Percentiles rank a stretch among this genome's conserved stretches.
phyloP scores from a whole-genome alignment of 2,113 vertebrate genomes.

The Hylia prasina region DNA sequence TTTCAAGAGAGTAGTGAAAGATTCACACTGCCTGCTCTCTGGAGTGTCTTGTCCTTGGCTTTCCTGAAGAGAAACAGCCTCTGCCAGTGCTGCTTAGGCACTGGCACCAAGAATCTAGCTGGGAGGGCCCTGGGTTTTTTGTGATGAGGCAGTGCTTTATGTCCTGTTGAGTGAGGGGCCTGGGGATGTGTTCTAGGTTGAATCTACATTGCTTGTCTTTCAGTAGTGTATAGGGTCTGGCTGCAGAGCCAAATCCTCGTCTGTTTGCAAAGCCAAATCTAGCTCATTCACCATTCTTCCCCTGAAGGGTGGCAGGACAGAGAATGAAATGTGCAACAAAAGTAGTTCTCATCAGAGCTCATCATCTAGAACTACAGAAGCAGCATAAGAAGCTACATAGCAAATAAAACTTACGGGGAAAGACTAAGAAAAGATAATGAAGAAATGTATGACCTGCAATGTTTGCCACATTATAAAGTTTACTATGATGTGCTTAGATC shows the following conservation, averaged over 20 bases:
- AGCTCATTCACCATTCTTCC: neutral
- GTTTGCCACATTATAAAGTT: neutral
- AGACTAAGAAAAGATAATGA: neutral
- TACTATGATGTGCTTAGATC: neutral
- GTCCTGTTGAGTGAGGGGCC: neutral
- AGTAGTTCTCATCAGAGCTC: neutral
- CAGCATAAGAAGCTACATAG: neutral
- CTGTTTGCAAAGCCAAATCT: neutral
- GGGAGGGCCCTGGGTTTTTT: neutral
- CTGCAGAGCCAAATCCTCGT: neutral
- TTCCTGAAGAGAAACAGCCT: neutral
- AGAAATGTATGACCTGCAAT: neutral
- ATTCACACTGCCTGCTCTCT: neutral
- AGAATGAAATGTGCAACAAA: neutral
- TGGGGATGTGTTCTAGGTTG: neutral
- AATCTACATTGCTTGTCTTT: neutral
- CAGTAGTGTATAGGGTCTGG: neutral
- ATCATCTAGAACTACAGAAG: neutral
- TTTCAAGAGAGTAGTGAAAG: neutral
- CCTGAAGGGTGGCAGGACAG: neutral
- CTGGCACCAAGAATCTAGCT: neutral
- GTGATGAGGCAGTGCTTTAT: neutral
- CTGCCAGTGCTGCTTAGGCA: neutral
- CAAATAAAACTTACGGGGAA: neutral
- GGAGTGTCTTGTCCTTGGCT: neutral